phyloP scores from a whole-genome alignment of 2,113 vertebrate genomes.

The Catharus minimus region DNA sequence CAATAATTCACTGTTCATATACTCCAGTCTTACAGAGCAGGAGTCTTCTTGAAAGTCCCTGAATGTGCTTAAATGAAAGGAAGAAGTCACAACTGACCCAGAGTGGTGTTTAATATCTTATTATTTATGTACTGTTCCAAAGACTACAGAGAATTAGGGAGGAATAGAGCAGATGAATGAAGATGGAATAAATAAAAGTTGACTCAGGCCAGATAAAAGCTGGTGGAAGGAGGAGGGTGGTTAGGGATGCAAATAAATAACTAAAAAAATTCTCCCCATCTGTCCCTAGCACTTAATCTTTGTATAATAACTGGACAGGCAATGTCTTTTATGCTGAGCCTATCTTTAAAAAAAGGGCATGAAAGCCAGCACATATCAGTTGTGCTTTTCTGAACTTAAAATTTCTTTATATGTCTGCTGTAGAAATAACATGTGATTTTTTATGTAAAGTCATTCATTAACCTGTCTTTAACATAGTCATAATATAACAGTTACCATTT shows the following conservation, averaged over 20 bases:
- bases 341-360: not conserved
- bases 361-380: not conserved
- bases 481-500: not conserved
- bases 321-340: not conserved
- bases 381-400: not conserved
- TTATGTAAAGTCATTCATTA: not conserved
- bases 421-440: not conserved
- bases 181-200: not conserved
- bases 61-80: constrained; percentile 6
- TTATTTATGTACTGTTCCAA: constrained; percentile 19
- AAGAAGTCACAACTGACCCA: not conserved
- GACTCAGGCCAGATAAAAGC: not conserved
- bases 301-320: not conserved
- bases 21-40: not conserved
- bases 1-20: constrained; percentile 17
- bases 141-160: not conserved
- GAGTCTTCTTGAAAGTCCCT: not conserved
- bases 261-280: not conserved
- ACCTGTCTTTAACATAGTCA: not conserved
- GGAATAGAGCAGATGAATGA: not conserved
- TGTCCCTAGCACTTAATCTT: not conserved
- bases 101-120: not conserved
- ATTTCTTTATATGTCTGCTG: not conserved
- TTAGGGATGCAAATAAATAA: not conserved
- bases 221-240: not conserved